Evolutionary conservation across 2,797 vertebrate genomes (phyloP).

Genomic region (Mallotus villosus): DNA sequence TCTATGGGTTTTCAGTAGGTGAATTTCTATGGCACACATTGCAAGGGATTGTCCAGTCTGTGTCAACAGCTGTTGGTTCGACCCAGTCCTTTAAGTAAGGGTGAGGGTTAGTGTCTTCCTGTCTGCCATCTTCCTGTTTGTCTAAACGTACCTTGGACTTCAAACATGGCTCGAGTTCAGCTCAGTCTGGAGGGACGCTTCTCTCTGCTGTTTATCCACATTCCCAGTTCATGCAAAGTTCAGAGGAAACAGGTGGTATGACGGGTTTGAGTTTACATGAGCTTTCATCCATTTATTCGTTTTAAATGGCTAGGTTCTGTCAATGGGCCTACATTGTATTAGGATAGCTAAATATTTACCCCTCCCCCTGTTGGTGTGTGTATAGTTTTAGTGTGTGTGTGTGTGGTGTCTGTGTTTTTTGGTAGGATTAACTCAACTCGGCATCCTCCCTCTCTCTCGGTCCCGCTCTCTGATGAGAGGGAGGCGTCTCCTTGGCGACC

Average conservation of each 20-base stretch:
- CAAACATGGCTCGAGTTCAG: background rate
- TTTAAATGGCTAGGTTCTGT: background rate
- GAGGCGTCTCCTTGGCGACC: slow-evolving; percentile 66
- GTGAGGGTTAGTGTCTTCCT: background rate
- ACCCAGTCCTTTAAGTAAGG: too few relatives aligned
- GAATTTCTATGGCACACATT: too few relatives aligned
- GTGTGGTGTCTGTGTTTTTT: background rate
- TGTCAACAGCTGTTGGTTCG: too few relatives aligned
- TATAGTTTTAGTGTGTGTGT: background rate
- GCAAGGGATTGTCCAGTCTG: too few relatives aligned
- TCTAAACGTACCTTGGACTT: background rate
- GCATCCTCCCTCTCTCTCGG: slow-evolving; percentile 17
- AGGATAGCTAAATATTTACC: too few relatives aligned
- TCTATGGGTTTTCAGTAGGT: too few relatives aligned
- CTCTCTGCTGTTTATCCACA: background rate
- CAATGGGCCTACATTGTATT: background rate
- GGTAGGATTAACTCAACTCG: slow-evolving; percentile 49
- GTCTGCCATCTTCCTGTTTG: background rate
- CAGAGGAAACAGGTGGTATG: background rate
- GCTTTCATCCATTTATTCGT: background rate
- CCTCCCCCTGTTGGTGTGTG: slow-evolving; percentile 2
- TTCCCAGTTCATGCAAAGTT: background rate
- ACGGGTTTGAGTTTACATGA: background rate
- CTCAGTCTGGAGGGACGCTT: too few relatives aligned
- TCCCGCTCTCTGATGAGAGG: slow-evolving; percentile 52